phyloP scores from a whole-genome alignment of 2,113 vertebrate genomes.

The Zosterops hypoxanthus region DNA sequence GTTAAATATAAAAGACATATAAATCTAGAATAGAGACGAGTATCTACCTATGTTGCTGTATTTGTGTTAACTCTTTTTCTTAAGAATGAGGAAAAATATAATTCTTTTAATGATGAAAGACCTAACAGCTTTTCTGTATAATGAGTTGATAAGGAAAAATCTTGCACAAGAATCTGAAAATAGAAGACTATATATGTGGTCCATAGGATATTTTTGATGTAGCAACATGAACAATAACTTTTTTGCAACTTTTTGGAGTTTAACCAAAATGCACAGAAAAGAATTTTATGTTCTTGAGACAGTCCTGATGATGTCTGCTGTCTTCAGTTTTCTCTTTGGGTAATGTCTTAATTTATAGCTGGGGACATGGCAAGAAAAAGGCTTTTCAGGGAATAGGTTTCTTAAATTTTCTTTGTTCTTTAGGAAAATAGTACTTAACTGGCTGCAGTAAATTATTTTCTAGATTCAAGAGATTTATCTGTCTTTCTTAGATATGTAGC shows the following conservation, averaged over 20 bases:
- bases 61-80: background rate
- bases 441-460: background rate
- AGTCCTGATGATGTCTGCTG: background rate
- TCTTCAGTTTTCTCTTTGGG: background rate
- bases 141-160: background rate
- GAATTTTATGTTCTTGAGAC: background rate
- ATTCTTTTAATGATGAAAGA: background rate
- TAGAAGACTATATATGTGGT: background rate
- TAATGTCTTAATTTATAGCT: background rate
- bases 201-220: background rate
- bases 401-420: background rate
- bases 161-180: background rate
- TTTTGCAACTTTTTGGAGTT: background rate
- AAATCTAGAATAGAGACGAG: background rate
- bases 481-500: background rate
- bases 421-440: background rate
- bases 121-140: background rate
- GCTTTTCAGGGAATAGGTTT: background rate
- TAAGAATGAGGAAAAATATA: background rate
- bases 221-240: background rate
- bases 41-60: background rate
- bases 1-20: background rate
- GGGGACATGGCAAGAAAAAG: background rate
- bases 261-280: background rate
- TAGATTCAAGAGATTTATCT: background rate